phyloP scores from a whole-genome alignment of 1,140 invertebrate genomes.

The Panagrolaimus sp. region DNA sequence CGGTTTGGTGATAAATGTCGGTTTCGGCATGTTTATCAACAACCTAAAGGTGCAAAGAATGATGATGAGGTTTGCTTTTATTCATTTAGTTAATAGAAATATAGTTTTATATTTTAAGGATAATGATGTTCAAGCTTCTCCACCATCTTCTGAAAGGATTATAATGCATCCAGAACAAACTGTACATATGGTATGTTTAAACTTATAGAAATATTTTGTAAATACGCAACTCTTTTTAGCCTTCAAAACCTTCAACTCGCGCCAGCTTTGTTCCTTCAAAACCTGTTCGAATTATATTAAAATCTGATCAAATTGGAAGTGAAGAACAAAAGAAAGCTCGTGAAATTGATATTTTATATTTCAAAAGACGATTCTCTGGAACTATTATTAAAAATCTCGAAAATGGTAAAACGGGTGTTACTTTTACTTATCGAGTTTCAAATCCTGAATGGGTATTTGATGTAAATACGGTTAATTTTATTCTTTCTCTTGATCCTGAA shows the following conservation, averaged over 20 bases:
- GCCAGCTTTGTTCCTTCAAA: background rate
- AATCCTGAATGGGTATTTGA: slow-evolving; percentile 1
- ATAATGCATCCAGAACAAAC: background rate
- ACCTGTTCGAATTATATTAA: background rate
- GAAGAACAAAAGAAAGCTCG: slow-evolving; percentile 4
- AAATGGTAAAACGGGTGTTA: slow-evolving; percentile 6
- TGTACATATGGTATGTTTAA: background rate
- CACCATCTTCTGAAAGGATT: background rate
- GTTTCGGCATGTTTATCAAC: slow-evolving; percentile 6
- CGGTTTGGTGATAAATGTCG: background rate
- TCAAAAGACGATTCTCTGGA: background rate
- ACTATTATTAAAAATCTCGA: background rate
- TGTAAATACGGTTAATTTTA: background rate
- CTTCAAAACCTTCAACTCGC: background rate
- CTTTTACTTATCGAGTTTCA: background rate
- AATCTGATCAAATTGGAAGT: background rate
- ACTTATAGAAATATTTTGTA: background rate
- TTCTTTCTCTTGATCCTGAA: background rate
- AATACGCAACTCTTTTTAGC: background rate
- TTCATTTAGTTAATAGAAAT: background rate
- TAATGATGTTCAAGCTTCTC: background rate
- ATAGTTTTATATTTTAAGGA: background rate
- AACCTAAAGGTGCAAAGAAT: background rate
- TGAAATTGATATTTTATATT: background rate
- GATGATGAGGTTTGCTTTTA: background rate